These are phyloP conservation scores for Hyppa rectilinea DNA, from an alignment of 2,888 invertebrate genomes.

Conservation along the genomic window DNA sequence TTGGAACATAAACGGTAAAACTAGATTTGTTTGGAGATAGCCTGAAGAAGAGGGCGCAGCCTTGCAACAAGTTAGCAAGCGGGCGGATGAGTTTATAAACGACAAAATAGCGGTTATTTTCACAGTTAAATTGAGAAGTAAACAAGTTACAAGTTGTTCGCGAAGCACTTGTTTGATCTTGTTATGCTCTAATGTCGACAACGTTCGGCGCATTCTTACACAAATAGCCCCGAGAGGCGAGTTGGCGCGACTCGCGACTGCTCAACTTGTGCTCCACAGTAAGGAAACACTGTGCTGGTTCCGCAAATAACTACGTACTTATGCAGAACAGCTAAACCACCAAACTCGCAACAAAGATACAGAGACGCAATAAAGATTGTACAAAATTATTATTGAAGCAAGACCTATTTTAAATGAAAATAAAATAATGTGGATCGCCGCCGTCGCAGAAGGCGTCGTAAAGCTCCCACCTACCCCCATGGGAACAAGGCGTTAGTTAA, in stretches of 20 bases:
- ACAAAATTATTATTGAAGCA: background rate
- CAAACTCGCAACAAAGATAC: too few species aligned
- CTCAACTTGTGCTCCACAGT: background rate
- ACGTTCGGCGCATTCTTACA: conserved; percentile 27
- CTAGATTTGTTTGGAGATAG: background rate
- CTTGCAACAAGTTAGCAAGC: conserved; percentile 39
- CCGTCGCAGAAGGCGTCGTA: background rate
- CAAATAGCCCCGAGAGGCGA: conserved; percentile 28
- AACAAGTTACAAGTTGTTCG: conserved; percentile 56
- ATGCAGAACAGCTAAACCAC: background rate
- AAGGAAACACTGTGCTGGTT: background rate
- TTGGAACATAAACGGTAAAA: background rate
- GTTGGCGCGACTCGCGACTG: background rate
- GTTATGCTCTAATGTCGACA: conserved; percentile 35
- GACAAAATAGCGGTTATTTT: conserved; percentile 47
- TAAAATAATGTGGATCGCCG: too few species aligned
- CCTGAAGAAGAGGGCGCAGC: background rate
- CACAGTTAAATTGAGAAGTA: conserved; percentile 51
- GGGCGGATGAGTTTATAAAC: conserved; percentile 42
- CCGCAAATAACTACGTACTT: background rate
- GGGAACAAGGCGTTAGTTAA: background rate
- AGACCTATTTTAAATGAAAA: too few species aligned
- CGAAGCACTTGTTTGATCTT: conserved; percentile 46
- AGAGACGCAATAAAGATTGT: too few species aligned
- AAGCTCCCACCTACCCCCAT: background rate